Percentiles rank a stretch among this genome's conserved stretches.
These are phyloP conservation scores for Leistus spinibarbis DNA, from an alignment of 2,888 invertebrate genomes.

Conservation along the genomic window DNA sequence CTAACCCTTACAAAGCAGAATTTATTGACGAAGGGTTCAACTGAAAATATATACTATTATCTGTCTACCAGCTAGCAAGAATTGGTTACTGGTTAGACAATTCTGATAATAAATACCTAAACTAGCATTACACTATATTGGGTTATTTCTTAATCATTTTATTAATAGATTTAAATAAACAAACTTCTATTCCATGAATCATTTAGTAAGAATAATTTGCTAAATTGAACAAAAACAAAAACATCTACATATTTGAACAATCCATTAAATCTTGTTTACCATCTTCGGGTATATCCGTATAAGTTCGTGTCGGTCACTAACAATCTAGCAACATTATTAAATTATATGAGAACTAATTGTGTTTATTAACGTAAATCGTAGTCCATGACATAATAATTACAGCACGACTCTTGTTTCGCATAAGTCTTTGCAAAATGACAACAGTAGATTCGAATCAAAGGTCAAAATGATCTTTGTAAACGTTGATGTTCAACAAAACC, in stretches of 20 bases:
- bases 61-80: too few relatives aligned
- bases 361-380: slow-evolving; percentile 37
- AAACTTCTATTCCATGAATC: not conserved
- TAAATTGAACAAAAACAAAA: not conserved
- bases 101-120: too few relatives aligned
- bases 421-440: slow-evolving; percentile 34
- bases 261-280: not conserved
- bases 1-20: too few relatives aligned
- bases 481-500: not conserved
- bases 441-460: slow-evolving; percentile 11
- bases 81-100: too few relatives aligned
- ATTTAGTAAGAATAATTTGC: not conserved
- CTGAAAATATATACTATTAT: too few relatives aligned
- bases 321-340: slow-evolving; percentile 13
- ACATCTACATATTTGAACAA: not conserved
- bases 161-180: not conserved
- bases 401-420: slow-evolving; percentile 19
- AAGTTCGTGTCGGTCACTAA: not conserved
- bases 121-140: too few relatives aligned
- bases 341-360: slow-evolving; percentile 36
- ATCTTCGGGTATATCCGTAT: not conserved
- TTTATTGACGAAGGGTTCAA: too few relatives aligned
- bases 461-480: not conserved
- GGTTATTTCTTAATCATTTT: too few relatives aligned
- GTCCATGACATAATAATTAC: slow-evolving; percentile 35